Conservation (phyloP, 2,888 invertebrate species). For the Leucozona laternaria region DNA sequence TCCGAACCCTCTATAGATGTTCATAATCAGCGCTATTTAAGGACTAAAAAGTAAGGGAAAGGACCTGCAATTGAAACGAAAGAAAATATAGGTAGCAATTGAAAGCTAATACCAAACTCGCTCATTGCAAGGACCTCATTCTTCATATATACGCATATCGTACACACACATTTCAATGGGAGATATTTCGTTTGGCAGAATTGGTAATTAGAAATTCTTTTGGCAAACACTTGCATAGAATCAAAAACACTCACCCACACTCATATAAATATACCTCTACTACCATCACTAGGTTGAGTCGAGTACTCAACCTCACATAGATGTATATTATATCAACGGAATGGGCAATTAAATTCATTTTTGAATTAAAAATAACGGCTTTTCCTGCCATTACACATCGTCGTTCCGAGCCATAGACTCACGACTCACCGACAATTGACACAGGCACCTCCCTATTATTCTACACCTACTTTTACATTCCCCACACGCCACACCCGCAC, state of each 20-base stretch:
- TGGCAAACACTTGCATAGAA: slow-evolving; percentile 49
- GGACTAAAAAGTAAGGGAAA: not conserved
- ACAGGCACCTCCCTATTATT: slow-evolving; percentile 20
- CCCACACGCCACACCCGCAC: not conserved
- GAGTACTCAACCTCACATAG: not conserved
- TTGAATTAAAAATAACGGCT: slow-evolving; percentile 73
- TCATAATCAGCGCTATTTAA: not conserved
- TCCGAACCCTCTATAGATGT: not conserved
- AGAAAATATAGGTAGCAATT: slow-evolving; percentile 14
- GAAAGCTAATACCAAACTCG: slow-evolving; percentile 32
- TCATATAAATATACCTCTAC: too few relatives aligned
- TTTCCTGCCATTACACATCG: slow-evolving; percentile 68
- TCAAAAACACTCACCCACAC: slow-evolving; percentile 18
- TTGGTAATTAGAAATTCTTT: slow-evolving; percentile 69
- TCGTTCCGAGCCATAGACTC: slow-evolving; percentile 38
- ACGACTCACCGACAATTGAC: slow-evolving; percentile 52
- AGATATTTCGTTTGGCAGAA: slow-evolving; percentile 45
- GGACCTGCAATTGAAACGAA: slow-evolving; percentile 14
- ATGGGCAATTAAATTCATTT: slow-evolving; percentile 73
- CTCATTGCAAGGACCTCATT: slow-evolving; percentile 39
- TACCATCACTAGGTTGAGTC: too few relatives aligned
- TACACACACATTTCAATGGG: slow-evolving; percentile 35
- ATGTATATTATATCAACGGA: slow-evolving; percentile 53
- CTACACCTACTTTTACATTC: not conserved
- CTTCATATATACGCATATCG: slow-evolving; percentile 53